A percentile compares a stretch with the other conserved stretches of the same genome.
Conservation (phyloP, 2,888 invertebrate genomes). For the Ectemnius cavifrons region DNA sequence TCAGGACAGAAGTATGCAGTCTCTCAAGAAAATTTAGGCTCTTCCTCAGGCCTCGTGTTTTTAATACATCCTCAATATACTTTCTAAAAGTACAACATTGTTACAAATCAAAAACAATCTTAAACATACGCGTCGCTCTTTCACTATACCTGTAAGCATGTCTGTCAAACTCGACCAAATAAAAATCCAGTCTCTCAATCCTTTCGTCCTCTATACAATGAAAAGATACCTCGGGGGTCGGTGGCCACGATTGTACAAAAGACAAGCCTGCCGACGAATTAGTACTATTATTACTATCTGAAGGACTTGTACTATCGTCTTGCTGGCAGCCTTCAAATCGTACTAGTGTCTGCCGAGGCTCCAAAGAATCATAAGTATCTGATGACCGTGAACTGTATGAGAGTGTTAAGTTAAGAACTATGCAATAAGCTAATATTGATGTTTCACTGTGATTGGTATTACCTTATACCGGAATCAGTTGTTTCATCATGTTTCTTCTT, state of each 20-base stretch:
- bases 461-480: conserved; percentile 69
- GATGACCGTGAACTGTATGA: conserved; percentile 67
- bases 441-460: background rate
- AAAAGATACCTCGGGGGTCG: conserved; percentile 67
- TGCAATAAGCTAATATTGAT: background rate
- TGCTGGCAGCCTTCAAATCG: conserved; percentile 65
- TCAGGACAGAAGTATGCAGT: conserved; percentile 84
- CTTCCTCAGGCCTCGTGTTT: conserved; percentile 91
- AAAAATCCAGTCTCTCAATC: conserved; percentile 65
- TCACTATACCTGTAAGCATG: conserved; percentile 69
- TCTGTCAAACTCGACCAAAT: conserved; percentile 71
- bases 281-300: conserved; percentile 77
- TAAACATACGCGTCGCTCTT: background rate
- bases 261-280: conserved; percentile 67
- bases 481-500: conserved; percentile 67
- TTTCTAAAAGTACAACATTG: conserved; percentile 79
- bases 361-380: conserved; percentile 63
- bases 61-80: conserved; percentile 92
- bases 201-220: conserved; percentile 63
- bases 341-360: conserved; percentile 59
- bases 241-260: conserved; percentile 60
- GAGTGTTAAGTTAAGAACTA: background rate
- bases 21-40: conserved; percentile 89
- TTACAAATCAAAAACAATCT: background rate
- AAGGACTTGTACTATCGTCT: conserved; percentile 76